These are phyloP conservation scores for Crotalus viridis DNA, from an alignment of 2,113 vertebrate genomes.

Conservation along the genomic window DNA sequence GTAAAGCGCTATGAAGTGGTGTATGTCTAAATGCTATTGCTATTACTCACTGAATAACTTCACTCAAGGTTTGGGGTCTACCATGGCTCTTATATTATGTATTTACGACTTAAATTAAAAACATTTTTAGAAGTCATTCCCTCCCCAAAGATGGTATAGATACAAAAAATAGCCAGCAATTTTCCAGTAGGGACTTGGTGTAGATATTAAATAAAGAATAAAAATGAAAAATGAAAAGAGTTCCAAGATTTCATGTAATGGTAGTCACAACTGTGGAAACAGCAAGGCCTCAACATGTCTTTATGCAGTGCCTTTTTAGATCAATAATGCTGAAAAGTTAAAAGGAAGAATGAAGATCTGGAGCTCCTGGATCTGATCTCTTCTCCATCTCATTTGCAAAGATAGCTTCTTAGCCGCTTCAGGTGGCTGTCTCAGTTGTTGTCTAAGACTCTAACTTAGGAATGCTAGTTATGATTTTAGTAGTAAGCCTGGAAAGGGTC, in stretches of 20 bases:
- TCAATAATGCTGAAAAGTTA: not conserved
- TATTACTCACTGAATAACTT: not conserved
- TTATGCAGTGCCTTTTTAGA: not conserved
- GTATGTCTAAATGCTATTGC: not conserved
- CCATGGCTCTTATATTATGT: not conserved
- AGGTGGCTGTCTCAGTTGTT: not conserved
- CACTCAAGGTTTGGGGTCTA: not conserved
- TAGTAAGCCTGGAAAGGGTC: not conserved
- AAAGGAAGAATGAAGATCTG: not conserved
- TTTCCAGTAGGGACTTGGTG: not conserved
- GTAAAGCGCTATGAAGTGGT: not conserved
- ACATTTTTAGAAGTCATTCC: not conserved
- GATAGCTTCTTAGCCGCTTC: not conserved
- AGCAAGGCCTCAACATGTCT: not conserved
- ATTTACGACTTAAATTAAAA: not conserved
- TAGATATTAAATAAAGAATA: not conserved
- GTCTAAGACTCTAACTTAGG: not conserved
- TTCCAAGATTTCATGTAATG: not conserved
- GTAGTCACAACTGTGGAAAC: not conserved
- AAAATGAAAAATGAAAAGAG: not conserved
- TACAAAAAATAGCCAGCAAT: not conserved
- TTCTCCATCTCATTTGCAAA: not conserved
- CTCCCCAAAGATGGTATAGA: not conserved
- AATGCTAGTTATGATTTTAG: not conserved
- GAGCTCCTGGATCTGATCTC: not conserved